Conservation (phyloP, 35 echinoderm and acorn worm genomes). For the Hemicentrotus pulcherrimus region DNA sequence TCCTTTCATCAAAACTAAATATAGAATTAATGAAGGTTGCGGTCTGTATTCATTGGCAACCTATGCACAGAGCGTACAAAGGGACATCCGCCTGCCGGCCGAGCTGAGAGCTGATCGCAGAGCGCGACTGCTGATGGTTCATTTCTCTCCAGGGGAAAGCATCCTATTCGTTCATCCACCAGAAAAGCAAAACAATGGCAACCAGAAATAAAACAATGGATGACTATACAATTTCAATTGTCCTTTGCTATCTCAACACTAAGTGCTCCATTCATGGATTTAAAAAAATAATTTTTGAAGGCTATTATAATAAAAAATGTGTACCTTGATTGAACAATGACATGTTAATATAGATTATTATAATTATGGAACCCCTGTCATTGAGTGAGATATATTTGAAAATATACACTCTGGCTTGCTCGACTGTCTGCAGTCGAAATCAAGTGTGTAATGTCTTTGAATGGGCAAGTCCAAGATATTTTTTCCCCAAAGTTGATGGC, state of each 20-base stretch:
- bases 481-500: no score
- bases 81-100: not conserved
- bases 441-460: not conserved
- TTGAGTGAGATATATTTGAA: not conserved
- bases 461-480: no score
- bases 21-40: conserved; percentile 12
- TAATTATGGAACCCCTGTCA: no score
- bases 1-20: conserved; percentile 13
- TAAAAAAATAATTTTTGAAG: not conserved
- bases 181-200: not conserved
- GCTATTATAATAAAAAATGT: not conserved
- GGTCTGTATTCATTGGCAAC: not conserved
- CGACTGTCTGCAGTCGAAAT: not conserved
- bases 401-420: no score
- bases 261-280: not conserved
- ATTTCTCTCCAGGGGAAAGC: not conserved
- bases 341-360: no score
- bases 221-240: not conserved
- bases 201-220: not conserved
- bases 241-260: not conserved
- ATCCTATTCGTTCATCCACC: not conserved
- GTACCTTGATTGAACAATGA: not conserved
- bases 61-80: not conserved
- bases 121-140: not conserved
- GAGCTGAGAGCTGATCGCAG: not conserved